Evolutionary conservation across 30 jellyfish, hydroid and myxozoan species (phyloP), one percentile per base, ranked within the genome.

Genomic region (Pseudorhiza aurosa): DNA sequence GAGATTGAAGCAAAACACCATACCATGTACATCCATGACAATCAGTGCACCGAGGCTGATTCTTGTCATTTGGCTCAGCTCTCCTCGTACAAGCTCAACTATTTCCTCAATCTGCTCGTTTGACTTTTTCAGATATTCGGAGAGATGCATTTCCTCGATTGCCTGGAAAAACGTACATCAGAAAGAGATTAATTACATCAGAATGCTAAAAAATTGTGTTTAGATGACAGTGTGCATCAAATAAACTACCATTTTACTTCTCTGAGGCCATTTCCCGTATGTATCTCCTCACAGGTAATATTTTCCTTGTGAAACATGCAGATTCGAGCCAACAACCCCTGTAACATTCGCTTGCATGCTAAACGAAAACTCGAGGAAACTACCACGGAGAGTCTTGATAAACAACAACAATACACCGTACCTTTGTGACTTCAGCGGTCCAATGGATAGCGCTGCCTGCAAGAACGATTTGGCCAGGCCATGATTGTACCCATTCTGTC

Each of bases 401-500:
- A 28, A 11, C 7, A 11, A 62, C 27, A 21, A 14, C 15, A 8
- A 5, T 9, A 29, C 12, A 8, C 2, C 44, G 51, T 60, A 76
- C 88, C 88, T 76, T 35, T 27, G 88, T 76, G 9, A 76, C 88
- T 40, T 76, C 88, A 2, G 88, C 46, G 4, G 88, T 76, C 88
- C 88, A 76, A 22, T 57, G 42, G 0, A 58, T 45, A 2, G 78
- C 79, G 25, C 88, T 55, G 65, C 81, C 58, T 7, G 88, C 88
- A 21, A 76, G 68, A 17, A 76, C 88, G 17, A 76, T 76, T 68
- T 77, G 90, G 2, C 90, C 90, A 0, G 90, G 90, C 90, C 90
- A 77, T 4, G 90, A 77, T 45, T 40, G 82, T 36, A 77, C 90
- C 90, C 90, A 77, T 3, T 43, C 77, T n/a, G 80, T 49, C 55